Evolutionary conservation across 2,888 invertebrate species (phyloP).

Genomic region (Caradrina clavipalpis): DNA sequence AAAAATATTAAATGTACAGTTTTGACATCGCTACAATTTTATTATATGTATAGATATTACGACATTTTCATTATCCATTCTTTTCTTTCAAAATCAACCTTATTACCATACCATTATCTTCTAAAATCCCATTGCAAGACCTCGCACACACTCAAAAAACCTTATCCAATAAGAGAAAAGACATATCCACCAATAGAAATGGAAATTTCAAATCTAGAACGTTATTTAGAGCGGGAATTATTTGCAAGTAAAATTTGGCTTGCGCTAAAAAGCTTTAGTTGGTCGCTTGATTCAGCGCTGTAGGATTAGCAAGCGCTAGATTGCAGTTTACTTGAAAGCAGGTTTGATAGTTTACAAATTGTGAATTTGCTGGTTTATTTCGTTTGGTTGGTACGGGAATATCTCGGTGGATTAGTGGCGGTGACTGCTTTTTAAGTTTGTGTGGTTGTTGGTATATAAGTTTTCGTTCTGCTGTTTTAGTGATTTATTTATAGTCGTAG

Average conservation of each 20-base stretch:
- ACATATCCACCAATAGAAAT: conserved; percentile 43
- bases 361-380: conserved; percentile 25
- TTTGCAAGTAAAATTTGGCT: conserved; percentile 59
- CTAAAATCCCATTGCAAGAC: conserved; percentile 17
- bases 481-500: too few relatives aligned
- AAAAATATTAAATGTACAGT: too few relatives aligned
- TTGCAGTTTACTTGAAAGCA: conserved; percentile 51
- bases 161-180: conserved; percentile 35
- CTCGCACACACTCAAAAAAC: conserved; percentile 18
- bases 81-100: too few relatives aligned
- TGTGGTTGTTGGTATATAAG: not conserved
- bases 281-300: conserved; percentile 49
- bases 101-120: conserved; percentile 32
- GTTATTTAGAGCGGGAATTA: conserved; percentile 52
- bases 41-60: too few relatives aligned
- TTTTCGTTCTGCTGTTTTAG: too few relatives aligned
- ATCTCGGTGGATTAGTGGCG: conserved; percentile 18
- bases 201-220: conserved; percentile 37
- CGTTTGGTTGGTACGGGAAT: conserved; percentile 8
- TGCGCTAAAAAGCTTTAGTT: conserved; percentile 51
- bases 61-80: not conserved
- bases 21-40: too few relatives aligned
- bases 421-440: not conserved
- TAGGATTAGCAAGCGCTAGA: conserved; percentile 44
- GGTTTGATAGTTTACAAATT: conserved; percentile 33